Evolutionary conservation across 92 coral and sea anemone species (phyloP), one percentile per base, ranked within the genome.

Genomic region (Plumapathes pennacea): DNA sequence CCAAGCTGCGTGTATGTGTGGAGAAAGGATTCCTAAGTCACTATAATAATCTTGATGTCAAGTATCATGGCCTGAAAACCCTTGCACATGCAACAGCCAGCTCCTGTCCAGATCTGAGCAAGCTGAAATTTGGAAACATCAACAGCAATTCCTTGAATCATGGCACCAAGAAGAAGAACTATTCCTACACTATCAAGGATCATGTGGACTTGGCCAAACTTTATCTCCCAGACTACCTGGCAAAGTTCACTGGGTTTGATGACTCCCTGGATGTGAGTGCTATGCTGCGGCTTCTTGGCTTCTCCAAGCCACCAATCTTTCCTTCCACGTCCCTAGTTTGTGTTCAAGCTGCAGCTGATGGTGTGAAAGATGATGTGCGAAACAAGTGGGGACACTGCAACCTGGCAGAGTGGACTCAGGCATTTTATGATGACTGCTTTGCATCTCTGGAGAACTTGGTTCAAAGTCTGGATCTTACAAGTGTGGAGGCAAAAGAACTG

Each of bases 361-460:
- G 13, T 23, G 55, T 49, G 1, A 49, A 23, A 49, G 54, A 48
- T 20, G 4, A 24, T 20, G 4, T 2, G 19, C 26, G 55, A 22
- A 49, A 49, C 55, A 49, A 49, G 31, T 49, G 55, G 55, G 55
- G 32, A 0, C 55, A 49, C 30, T 4, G 20, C 5, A 49, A 49
- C 30, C 21, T 11, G 12, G 17, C 9, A 25, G 55, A 49, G 32
- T 49, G 55, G 55, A 49, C 55, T 49, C 20, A 49, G 30, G 32
- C 17, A 25, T 23, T 49, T 23, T 49, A 25, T 36, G 30, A 49
- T 22, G 55, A 49, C 21, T 49, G 55, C 21, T 49, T 49, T 49
- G 5, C 55, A 24, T 25, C 26, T 3, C 17, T 49, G 12, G 55
- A 49, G 55, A 21, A 1, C 10, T 49, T 49, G 32, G 32, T 49